Base-by-base conservation (phyloP, 2,797 vertebrate species). In the Anguilla megastoma region DNA sequence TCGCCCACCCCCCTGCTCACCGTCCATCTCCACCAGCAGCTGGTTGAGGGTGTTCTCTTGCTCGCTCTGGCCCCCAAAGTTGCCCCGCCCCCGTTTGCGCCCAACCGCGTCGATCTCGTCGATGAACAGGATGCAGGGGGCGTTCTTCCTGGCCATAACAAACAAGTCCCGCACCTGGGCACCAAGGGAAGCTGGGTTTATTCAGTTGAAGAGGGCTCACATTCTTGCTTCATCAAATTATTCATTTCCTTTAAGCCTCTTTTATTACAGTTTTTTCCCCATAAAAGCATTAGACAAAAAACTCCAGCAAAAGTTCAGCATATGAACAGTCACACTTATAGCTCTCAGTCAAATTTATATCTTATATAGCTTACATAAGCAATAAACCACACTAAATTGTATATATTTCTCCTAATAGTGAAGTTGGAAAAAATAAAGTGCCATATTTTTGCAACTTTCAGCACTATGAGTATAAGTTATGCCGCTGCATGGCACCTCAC, bases 21-120 rank as follows among this genome's bases (percentile, higher is more conserved):
- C 98, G 48, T 99, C 98, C 98, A 99, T 99, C 95, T 99, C 98
- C 88, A 99, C 98, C 63, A 99, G 95, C 86, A 99, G 96, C 92
- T 99, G 98, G 91, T 99, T 99, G 84, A 99, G 96, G 0, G 98
- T 99, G 93, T 99, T 99, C 92, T 99, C 98, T 92, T 99, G 98
- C 90, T 99, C 98, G 33, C 98, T 99, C 93, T 99, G 98, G 0
- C 98, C 98, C 3, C 98, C 98, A 1, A 98, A 99, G 94, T 98
- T 99, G n/a, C 98, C 97, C 41, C 97, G 94, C 45, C 98, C 98
- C 89, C 98, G 95, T 90, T 99, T 99, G 84, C 98, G 96, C 8
- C 98, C 98, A 2, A 99, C 98, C 0, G 98, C 98, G 14, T 99
- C 98, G 0, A 99, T 99, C 94, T 99, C 98, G 18, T 99, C 98